Evolutionary conservation across 2,888 invertebrate genomes (phyloP).

Genomic region (Hirtodrosophila cameraria): DNA sequence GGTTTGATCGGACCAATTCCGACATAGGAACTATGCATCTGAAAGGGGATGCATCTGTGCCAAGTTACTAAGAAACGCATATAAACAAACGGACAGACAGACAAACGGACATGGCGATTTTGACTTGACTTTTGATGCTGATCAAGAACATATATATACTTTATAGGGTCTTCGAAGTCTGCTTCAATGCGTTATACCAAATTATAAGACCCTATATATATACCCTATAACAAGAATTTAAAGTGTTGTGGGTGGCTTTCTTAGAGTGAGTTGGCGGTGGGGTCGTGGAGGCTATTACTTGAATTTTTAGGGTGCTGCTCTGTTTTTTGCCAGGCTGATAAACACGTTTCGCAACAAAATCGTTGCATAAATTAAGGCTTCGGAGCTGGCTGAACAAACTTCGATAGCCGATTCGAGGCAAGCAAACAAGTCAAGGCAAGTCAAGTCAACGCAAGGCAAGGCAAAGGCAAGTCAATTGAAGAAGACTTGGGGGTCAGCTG

Average conservation of each 20-base stretch:
- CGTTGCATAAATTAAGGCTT: conserved; percentile 67
- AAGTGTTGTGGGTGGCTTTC: not conserved
- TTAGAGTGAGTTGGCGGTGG: conserved; percentile 1
- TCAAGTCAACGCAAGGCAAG: not conserved
- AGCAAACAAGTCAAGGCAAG: conserved; percentile 17
- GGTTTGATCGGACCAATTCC: too few relatives aligned
- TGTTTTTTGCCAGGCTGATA: conserved; percentile 44
- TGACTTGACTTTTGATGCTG: too few relatives aligned
- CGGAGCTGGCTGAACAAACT: conserved; percentile 64
- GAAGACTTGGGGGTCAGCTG: not conserved
- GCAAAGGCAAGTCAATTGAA: conserved; percentile 17
- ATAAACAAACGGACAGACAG: too few relatives aligned
- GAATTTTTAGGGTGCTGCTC: not conserved
- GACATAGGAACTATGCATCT: too few relatives aligned
- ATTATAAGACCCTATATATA: too few relatives aligned
- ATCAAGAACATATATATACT: too few relatives aligned
- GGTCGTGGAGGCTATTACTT: not conserved
- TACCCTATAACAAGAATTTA: too few relatives aligned
- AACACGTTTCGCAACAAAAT: conserved; percentile 66
- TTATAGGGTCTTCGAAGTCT: too few relatives aligned
- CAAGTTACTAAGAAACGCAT: too few relatives aligned
- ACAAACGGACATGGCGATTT: too few relatives aligned
- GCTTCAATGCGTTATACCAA: too few relatives aligned
- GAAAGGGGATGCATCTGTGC: too few relatives aligned
- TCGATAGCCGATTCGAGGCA: conserved; percentile 43